Evolutionary conservation across 1,140 invertebrate genomes (phyloP), one percentile per base, ranked within the genome.

Genomic region (Drosophila nannoptera): DNA sequence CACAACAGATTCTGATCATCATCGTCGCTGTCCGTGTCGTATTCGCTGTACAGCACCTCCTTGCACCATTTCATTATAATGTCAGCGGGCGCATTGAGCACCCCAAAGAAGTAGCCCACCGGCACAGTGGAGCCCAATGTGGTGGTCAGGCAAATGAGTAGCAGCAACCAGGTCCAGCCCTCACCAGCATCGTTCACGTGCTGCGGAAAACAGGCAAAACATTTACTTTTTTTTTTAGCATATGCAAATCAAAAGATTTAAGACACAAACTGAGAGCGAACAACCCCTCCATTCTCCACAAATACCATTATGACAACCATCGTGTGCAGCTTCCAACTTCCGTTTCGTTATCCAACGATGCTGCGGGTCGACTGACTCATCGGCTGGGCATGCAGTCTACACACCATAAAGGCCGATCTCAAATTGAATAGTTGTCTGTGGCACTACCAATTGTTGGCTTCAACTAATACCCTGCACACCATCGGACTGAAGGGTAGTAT

Each of bases 101-200:
- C 96, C 22, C 96, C 96, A 52, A 97, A 95, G 74, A 96, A 96
- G 87, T 94, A 98, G 36, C 97, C 97, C 69, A 96, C 94, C 35
- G 96, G 95, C 46, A 97, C 89, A 2, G 96, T 95, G n/a, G 93
- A 94, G 36, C 96, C 80, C 32, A 97, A 63, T 9, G 94, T 95
- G 29, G 94, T 94, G 4, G 93, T 92, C 43, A 93, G 73, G 12
- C 92, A 76, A 12, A 88, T 78, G 4, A 64, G n/a, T n/a, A 84
- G 42, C 35, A 88, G 36, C 11, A 88, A 48, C 9, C 76, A 66
- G 0, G 76, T 83, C 87, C 87, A 88, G 7, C 82, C 62, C 7
- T 64, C 55, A 16, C 8, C 29, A 31, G 49, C 9, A 42, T 73
- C 63, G 16, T 66, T 60, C 12, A 80, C 65, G 35, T 76, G 74